Conservation (phyloP, 2,888 invertebrate genomes). For the Tiliacea aurago region DNA sequence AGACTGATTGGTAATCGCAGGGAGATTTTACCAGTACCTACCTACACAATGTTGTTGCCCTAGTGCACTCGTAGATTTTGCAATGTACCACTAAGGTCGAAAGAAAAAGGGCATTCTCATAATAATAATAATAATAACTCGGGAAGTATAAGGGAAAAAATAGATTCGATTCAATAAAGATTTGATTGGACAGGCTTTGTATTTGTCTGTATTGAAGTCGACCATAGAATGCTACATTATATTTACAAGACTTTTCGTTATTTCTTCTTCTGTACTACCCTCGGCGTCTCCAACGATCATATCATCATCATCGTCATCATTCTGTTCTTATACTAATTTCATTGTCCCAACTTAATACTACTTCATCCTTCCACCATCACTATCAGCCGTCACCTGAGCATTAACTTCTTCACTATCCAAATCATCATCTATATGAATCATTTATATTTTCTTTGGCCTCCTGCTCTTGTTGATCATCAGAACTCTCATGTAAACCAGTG, state of each 20-base stretch:
- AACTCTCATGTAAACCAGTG: background rate
- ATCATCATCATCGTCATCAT: background rate
- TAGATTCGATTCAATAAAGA: no score
- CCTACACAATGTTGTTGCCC: slow-evolving; percentile 25
- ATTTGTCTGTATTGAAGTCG: background rate
- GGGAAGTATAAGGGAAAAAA: background rate
- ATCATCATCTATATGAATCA: background rate
- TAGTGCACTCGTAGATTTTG: slow-evolving; percentile 34
- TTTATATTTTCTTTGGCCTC: background rate
- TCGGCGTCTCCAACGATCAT: background rate
- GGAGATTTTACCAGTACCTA: slow-evolving; percentile 45
- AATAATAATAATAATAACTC: background rate
- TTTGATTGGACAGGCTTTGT: background rate
- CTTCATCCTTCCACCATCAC: background rate
- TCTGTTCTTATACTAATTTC: no score
- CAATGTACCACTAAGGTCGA: slow-evolving; percentile 10
- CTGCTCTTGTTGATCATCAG: background rate
- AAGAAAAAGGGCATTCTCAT: slow-evolving; percentile 2
- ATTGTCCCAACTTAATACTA: background rate
- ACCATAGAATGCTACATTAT: no score
- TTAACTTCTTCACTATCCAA: background rate
- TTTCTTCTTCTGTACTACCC: background rate
- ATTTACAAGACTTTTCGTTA: background rate
- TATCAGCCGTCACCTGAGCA: background rate
- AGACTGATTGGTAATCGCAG: slow-evolving; percentile 28